Conservation (phyloP, 1,140 invertebrate species). For the Pissodes strobi region DNA sequence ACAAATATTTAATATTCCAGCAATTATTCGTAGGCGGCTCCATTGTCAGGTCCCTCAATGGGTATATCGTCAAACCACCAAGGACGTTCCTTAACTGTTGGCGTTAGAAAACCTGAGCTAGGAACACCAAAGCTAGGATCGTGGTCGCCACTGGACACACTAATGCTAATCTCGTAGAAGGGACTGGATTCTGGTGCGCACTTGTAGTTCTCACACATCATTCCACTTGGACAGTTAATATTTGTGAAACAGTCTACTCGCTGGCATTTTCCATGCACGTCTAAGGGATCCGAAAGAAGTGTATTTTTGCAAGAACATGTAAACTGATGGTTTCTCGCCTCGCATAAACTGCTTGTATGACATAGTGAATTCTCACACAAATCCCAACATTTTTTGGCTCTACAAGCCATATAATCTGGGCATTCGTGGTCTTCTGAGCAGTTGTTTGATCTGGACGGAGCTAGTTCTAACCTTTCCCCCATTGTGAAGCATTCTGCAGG, state of each 20-base stretch:
- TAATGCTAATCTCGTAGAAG: too few species aligned
- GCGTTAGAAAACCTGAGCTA: background rate
- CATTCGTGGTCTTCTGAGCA: slow-evolving; percentile 2
- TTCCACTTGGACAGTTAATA: background rate
- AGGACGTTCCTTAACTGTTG: background rate
- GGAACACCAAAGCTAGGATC: too few species aligned
- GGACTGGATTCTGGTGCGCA: background rate
- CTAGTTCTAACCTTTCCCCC: background rate
- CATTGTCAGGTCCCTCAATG: background rate
- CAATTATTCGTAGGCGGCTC: background rate
- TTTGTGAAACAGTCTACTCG: background rate
- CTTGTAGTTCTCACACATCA: background rate
- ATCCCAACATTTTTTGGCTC: background rate
- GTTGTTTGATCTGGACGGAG: background rate
- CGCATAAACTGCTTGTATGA: background rate
- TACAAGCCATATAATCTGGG: background rate
- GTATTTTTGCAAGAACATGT: background rate
- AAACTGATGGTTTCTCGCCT: background rate
- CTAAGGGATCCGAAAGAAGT: background rate
- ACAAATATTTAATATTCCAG: background rate
- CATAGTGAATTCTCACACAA: background rate
- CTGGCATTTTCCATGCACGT: background rate
- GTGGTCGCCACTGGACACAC: background rate
- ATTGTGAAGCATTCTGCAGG: background rate
- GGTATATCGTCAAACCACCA: slow-evolving; percentile 17